Evolutionary conservation across 1,140 invertebrate species (phyloP).

Genomic region (Eupeodes corollae): DNA sequence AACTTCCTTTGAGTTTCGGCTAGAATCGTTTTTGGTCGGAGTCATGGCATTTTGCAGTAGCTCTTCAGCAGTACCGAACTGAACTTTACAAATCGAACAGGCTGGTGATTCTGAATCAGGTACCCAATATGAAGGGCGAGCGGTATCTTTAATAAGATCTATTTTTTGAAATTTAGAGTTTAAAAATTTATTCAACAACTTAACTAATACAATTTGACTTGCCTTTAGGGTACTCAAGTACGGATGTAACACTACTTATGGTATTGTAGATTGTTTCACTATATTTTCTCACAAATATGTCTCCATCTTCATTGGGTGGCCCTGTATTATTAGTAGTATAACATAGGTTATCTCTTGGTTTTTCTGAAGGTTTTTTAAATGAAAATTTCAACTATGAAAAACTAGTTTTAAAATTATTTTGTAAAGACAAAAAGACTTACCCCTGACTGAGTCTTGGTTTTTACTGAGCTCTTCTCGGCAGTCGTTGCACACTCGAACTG

Average conservation of each 20-base stretch:
- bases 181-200: background rate
- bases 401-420: background rate
- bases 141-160: slow-evolving; percentile 67
- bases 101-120: slow-evolving; percentile 56
- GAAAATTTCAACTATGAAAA: too few relatives aligned
- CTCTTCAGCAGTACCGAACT: slow-evolving; percentile 44
- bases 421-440: slow-evolving; percentile 15
- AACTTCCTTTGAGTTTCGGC: background rate
- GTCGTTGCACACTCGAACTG: slow-evolving; percentile 57
- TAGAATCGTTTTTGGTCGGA: background rate
- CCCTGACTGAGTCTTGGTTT: slow-evolving; percentile 23
- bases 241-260: slow-evolving; percentile 45
- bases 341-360: slow-evolving; percentile 4
- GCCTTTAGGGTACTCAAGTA: slow-evolving; percentile 39
- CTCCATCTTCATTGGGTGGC: slow-evolving; percentile 29
- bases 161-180: background rate
- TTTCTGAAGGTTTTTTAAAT: slow-evolving; percentile 1
- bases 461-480: slow-evolving; percentile 41
- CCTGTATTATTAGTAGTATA: slow-evolving; percentile 6
- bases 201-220: background rate
- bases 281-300: slow-evolving; percentile 49
- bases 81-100: slow-evolving; percentile 53
- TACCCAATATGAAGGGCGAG: slow-evolving; percentile 70
- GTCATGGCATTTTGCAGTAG: slow-evolving; percentile 8
- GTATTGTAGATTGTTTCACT: slow-evolving; percentile 53